Evolutionary conservation across 2,888 invertebrate species (phyloP), one percentile per base, ranked within the genome.

Genomic region (Lithophane socia): DNA sequence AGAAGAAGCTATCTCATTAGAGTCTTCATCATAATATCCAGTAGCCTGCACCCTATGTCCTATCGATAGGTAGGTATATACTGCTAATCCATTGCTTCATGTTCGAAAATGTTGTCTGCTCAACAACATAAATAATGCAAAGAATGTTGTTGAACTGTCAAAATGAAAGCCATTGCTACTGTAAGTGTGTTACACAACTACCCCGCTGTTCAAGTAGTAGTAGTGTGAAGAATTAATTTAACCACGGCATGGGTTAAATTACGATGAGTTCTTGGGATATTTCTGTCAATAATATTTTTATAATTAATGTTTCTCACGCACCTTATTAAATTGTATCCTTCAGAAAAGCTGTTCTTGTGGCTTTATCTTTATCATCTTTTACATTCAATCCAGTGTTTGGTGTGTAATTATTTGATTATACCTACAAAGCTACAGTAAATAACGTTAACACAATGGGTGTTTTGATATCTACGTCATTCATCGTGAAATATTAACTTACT

Each of bases 301-400:
- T 84, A 80, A 85, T 66, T 54, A 44, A 56, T 56, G 75, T 84
- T 86, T 87, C 84, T 79, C 86, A 87, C 82, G 86, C 74, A 75
- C 65, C 60, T 67, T 68, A 82, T 42, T 70, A 56, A 82, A 82
- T 71, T 73, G n/a, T 69, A 87, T 84, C 82, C 84, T 87, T 86
- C 82, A 86, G 65, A 77, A 68, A 68, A 67, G 61, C 72, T 80
- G 76, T 81, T 75, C 81, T 86, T 86, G 66, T 74, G 47, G 66
- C 47, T 66, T 79, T 86, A 88, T 79, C 80, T 78, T 67, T 73
- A 73, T 69, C 71, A 87, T 85, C 79, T 75, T 61, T 86, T 79
- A 66, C 29, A 75, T 77, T 65, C 67, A 77, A 79, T 73, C 76
- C 52, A 65, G 63, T 72, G 80, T 78, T 83, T 77, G 47, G 60